These are phyloP conservation scores for Umimayanthus kanabou DNA, from an alignment of 92 coral and sea anemone genomes.

Conservation along the genomic window DNA sequence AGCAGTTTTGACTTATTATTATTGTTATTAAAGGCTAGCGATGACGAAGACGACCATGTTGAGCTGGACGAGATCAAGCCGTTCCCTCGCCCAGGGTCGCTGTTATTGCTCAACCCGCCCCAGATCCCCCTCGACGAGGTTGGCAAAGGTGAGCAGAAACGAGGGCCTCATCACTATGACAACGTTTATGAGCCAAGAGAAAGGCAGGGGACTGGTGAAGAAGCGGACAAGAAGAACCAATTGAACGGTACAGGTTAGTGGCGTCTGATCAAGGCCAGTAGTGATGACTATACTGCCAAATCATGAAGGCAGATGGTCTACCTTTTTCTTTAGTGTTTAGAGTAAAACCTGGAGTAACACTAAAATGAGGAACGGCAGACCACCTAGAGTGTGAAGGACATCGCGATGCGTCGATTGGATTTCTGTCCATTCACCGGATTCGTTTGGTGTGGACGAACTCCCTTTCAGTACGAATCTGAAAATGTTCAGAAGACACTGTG, in stretches of 20 bases:
- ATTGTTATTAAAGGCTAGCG: slow-evolving; percentile 53
- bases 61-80: slow-evolving; percentile 83
- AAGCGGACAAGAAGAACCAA: slow-evolving; percentile 14
- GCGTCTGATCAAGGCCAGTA: not conserved
- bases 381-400: too few relatives aligned
- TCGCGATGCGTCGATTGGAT: too few relatives aligned
- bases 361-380: too few relatives aligned
- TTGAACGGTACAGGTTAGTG: slow-evolving; percentile 35
- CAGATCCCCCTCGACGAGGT: slow-evolving; percentile 59
- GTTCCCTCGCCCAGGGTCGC: slow-evolving; percentile 90
- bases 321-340: too few relatives aligned
- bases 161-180: slow-evolving; percentile 71
- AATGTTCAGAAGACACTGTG: too few relatives aligned
- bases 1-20: not conserved
- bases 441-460: too few relatives aligned
- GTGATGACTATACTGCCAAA: not conserved
- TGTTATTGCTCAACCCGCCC: slow-evolving; percentile 55
- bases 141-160: slow-evolving; percentile 43
- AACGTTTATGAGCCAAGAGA: slow-evolving; percentile 71
- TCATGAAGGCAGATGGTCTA: too few relatives aligned
- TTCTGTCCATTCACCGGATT: too few relatives aligned
- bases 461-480: too few relatives aligned
- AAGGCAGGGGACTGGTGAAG: slow-evolving; percentile 57
- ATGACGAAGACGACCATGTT: slow-evolving; percentile 89
- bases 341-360: too few relatives aligned